Base-by-base conservation (phyloP, 53 echinoderm and acorn worm genomes). In the Holothuria leucospilota region DNA sequence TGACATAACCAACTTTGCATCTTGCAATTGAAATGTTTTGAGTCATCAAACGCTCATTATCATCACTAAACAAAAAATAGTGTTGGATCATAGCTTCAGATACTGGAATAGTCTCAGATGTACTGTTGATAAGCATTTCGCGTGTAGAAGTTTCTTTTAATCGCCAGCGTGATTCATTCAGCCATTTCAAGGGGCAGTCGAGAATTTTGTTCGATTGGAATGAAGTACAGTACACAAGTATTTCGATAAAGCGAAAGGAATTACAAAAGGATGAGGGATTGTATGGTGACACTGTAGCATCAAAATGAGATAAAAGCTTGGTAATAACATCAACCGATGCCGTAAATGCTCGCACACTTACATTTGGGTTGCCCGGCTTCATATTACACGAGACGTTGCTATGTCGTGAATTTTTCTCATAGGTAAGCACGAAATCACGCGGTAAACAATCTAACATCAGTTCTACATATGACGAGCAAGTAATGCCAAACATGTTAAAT, bases 111-210 rank as follows among this genome's bases (percentile, higher is more conserved):
- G 10, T 21, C 13, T 71, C 71, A 5, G 39, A 11, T 5, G 40
- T 29, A 39, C 30, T 71, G 8, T 20, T 14, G 18, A 39, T 39
- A 8, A 71, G 11, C n/a, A 38, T 23, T 27, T 10, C 46, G 0
- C 11, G 13, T 5, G 38, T 4, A 13, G 71, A 71, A 39, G 12
- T 39, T 18, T 39, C 40, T 10, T 41, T 39, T 39, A 5, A 10
- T 13, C 18, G 20, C 71, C 71, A 71, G 39, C 30, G 71, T 18
- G 71, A 20, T 38, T 71, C 39, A 39, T 71, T 71, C 15, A 71
- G 29, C 71, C 71, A 71, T 39, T 46, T 11, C 4, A 5, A 29
- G 23, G 39, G 40, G 46, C 71, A 71, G 15, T 14, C n/a, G 68
- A 26, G 14, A 24, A n/a, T 46, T 20, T 12, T n/a, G 46, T 39